Percentiles rank a stretch among this genome's conserved stretches.
phyloP scores from a whole-genome alignment of 1,140 invertebrate genomes.

The Lanistes nyassanus region DNA sequence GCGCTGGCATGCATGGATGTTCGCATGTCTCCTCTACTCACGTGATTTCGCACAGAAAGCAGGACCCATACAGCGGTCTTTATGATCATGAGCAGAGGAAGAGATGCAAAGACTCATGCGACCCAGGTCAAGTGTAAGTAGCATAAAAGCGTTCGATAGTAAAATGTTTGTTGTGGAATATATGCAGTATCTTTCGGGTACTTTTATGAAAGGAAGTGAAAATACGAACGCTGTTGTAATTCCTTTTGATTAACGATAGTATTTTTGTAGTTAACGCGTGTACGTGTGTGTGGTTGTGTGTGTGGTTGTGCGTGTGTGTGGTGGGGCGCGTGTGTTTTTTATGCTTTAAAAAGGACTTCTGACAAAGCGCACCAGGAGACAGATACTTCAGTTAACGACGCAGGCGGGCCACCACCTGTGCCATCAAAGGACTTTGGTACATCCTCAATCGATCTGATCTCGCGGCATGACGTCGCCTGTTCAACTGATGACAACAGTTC shows the following conservation, averaged over 20 bases:
- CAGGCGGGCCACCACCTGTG: too few relatives aligned
- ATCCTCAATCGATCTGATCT: too few relatives aligned
- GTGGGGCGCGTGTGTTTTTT: too few relatives aligned
- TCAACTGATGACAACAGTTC: too few relatives aligned
- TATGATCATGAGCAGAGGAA: neutral
- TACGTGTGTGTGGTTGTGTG: slow-evolving; percentile 8
- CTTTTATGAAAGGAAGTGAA: neutral
- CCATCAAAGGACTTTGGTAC: too few relatives aligned
- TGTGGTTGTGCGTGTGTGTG: neutral
- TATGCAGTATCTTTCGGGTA: neutral
- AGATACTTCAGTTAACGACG: too few relatives aligned
- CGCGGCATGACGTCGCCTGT: too few relatives aligned
- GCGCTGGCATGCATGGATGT: too few relatives aligned
- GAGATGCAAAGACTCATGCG: neutral
- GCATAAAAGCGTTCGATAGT: neutral
- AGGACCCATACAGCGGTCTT: neutral
- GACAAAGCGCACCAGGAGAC: too few relatives aligned
- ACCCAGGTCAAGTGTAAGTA: neutral
- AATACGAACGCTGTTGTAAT: neutral
- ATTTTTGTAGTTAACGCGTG: neutral
- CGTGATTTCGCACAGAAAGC: too few relatives aligned
- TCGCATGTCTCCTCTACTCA: too few relatives aligned
- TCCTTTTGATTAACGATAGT: neutral
- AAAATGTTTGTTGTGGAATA: neutral
- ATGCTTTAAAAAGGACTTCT: too few relatives aligned